Evolutionary conservation across 2,797 vertebrate genomes (phyloP), one percentile per base, ranked within the genome.

Genomic region (Calcarius lapponicus): DNA sequence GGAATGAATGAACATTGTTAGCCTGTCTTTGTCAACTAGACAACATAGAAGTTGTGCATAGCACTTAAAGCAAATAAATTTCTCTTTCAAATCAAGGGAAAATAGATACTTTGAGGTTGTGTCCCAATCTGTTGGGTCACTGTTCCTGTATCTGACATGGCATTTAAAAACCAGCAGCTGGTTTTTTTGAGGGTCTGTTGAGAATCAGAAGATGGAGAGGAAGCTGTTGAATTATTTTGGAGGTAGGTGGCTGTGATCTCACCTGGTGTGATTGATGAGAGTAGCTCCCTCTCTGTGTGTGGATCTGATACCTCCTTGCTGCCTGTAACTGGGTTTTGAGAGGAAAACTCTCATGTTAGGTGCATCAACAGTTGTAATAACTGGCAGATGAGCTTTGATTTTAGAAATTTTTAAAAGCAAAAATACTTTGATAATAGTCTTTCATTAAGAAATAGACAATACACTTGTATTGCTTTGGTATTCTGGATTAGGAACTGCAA

Each of bases 201-300:
- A 53, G 36, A 83, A 20, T 82, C 20, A 25, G 31, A 36, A 43
- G 71, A 28, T 0, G 1, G 34, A 64, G 73, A 71, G 26, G 32
- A 73, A 32, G 26, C 47, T n/a, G 31, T 34, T 14, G 29, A 29
- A 13, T 53, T 40, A 3, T 36, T 69, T 25, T 25, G 4, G 47
- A 28, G 38, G 11, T 48, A 62, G 12, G 45, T 45, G 74, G 13
- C 56, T 62, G 40, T 71, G 43, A 8, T 56, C 58, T 78, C n/a
- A 4, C 17, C 32, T 66, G 22, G 8, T 56, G 32, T 0, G 2
- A 6, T 11, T 0, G 2, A 7, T 9, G 48, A 18, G 11, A 86
- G 32, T 14, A 45, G 57, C 53, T 80, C 54, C 32, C 20, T 56
- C 34, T 45, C 32, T 34, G 4, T 70, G 24, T 53, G 45, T n/a